These are phyloP conservation scores for Premnoplex brunnescens DNA, from an alignment of 2,797 vertebrate species.

Conservation along the genomic window DNA sequence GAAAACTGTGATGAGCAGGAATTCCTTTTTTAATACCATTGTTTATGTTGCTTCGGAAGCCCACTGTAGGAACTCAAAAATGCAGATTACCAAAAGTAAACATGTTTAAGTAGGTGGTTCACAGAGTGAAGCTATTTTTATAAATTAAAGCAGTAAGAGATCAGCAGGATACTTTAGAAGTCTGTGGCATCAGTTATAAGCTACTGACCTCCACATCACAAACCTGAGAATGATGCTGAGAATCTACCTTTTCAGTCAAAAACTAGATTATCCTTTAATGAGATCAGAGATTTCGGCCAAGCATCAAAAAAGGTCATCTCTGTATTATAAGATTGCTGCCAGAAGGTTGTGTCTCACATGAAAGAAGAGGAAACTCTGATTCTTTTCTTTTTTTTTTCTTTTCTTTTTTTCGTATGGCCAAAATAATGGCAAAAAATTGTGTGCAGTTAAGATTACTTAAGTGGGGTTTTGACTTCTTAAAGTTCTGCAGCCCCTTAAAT, in stretches of 20 bases:
- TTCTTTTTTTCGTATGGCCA: background rate
- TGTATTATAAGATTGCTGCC: background rate
- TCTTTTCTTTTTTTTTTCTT: background rate
- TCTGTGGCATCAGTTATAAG: conserved; percentile 14
- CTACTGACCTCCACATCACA: conserved; percentile 33
- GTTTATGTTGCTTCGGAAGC: conserved; percentile 29
- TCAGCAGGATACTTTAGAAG: conserved; percentile 33
- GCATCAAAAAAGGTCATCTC: conserved; percentile 48
- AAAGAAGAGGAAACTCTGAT: background rate
- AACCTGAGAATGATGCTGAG: conserved; percentile 21
- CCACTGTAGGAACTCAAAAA: conserved; percentile 24
- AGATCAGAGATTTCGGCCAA: conserved; percentile 35
- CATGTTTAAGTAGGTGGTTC: conserved; percentile 31
- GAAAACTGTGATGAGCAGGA: background rate
- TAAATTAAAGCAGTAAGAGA: conserved; percentile 37
- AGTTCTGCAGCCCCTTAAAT: background rate
- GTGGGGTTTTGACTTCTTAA: background rate
- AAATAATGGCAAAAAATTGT: background rate
- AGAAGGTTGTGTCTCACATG: background rate
- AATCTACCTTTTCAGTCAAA: conserved; percentile 46
- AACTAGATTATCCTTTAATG: conserved; percentile 46
- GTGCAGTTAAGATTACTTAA: background rate
- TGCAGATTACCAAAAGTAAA: conserved; percentile 23
- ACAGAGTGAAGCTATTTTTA: conserved; percentile 59
- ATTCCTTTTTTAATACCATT: background rate